phyloP scores from a whole-genome alignment of 2,113 vertebrate genomes.

The Paradisaea rubra region DNA sequence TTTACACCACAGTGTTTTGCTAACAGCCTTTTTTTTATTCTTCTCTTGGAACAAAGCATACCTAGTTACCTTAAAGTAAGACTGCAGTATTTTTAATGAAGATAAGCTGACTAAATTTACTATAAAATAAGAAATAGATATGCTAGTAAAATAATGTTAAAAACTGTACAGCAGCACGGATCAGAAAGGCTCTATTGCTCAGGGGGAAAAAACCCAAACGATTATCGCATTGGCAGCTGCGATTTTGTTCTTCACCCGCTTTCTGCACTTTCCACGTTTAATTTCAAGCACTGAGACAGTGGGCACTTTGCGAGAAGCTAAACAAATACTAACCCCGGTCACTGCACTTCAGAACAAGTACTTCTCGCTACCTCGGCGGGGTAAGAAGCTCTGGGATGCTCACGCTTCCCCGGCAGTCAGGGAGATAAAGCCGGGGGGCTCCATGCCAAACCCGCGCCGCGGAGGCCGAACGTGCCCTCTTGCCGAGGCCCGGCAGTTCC shows the following conservation, averaged over 20 bases:
- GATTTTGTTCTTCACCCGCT: not conserved
- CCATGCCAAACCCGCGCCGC: accelerated
- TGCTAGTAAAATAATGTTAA: not conserved
- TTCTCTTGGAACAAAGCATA: not conserved
- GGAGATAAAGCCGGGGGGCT: not conserved
- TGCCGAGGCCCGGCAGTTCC: not conserved
- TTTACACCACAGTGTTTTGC: not conserved
- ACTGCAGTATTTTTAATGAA: not conserved
- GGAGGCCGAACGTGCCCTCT: not conserved
- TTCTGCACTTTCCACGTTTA: accelerated
- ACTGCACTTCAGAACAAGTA: not conserved
- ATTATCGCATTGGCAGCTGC: too few relatives aligned
- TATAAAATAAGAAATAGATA: not conserved
- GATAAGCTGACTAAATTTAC: not conserved
- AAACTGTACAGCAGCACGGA: not conserved
- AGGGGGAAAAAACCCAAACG: not conserved
- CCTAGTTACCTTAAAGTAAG: not conserved
- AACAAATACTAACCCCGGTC: not conserved
- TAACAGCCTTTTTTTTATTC: not conserved
- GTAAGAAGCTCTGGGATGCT: not conserved
- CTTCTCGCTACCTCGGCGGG: not conserved
- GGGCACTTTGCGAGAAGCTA: not conserved
- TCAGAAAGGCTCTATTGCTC: not conserved
- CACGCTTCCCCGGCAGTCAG: accelerated
- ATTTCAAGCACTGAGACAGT: not conserved